Evolutionary conservation across 2,113 vertebrate species (phyloP), one percentile per base, ranked within the genome.

Genomic region (Xiphophorus maculatus): DNA sequence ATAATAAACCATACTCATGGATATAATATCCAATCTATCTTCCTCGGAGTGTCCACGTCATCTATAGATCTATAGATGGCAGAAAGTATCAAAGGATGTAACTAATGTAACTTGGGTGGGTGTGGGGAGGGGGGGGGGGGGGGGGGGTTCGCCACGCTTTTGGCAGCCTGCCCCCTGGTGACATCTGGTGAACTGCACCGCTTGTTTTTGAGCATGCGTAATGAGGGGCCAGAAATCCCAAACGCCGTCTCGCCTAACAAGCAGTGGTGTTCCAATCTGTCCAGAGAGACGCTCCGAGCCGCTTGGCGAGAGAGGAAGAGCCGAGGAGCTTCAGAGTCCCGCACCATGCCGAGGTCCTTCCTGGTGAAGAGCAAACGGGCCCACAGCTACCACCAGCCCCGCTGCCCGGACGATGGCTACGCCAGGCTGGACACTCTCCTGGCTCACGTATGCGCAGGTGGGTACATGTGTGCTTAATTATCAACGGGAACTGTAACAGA

Each of bases 331-430:
- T 14, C 28, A 65, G 27, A 77, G 0, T 29, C 78, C 0, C n/a
- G 11, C 67, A 91, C 64, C 83, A 99, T 99, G 98, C 98, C 98
- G 77, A 96, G 98, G 87, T 98, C 98, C 14, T 99, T 99, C 92
- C 93, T 99, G 40, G 98, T 99, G 73, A 99, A 98, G 94, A 99
- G 97, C 87, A 99, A 98, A 93, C 95, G 97, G 90, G 97, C 97
- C 74, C 97, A 99, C 94, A 99, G 97, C 93, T 99, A 99, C 94
- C 98, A 99, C 89, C 96, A 97, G 88, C 97, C 96, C 29, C 95
- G 98, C 35, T 94, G 93, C 63, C 93, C 94, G 60, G 96, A 97
- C 74, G 96, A 96, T 68, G 95, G 95, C 91, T 95, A 87, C 83
- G 84, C 87, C 74, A 90, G 90, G 9, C 89, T 95, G 81, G 96